phyloP scores from a whole-genome alignment of 2,113 vertebrate species.

The Arizona elegans region DNA sequence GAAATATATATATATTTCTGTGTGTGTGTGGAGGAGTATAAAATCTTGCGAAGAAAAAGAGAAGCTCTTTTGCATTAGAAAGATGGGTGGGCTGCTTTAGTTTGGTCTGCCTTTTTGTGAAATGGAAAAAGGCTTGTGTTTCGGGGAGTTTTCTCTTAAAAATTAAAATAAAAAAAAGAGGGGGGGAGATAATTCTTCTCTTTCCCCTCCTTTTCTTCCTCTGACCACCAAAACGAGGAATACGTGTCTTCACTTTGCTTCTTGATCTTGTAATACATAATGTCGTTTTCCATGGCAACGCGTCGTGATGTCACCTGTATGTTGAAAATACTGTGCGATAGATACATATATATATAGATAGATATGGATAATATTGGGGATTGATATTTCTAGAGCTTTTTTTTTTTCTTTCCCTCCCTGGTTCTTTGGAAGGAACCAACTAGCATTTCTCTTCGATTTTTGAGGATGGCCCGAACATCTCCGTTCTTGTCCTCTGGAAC shows the following conservation, averaged over 20 bases:
- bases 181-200: background rate
- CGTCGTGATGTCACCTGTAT: conserved; percentile 36
- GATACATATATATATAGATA: background rate
- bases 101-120: background rate
- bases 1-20: no score
- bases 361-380: background rate
- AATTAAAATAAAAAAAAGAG: no score
- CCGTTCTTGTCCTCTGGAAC: background rate
- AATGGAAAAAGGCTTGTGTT: background rate
- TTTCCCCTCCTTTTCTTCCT: background rate
- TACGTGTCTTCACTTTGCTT: conserved; percentile 23
- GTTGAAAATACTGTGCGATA: conserved; percentile 12
- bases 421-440: background rate
- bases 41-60: background rate
- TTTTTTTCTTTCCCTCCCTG: background rate
- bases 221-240: background rate
- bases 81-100: conserved; percentile 3
- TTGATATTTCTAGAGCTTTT: background rate
- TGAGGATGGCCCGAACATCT: background rate
- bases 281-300: conserved; percentile 32
- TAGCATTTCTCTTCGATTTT: background rate
- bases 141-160: background rate
- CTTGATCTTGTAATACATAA: conserved; percentile 26
- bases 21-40: background rate
- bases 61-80: background rate